Conservation (phyloP, 2,888 invertebrate genomes). For the Sphaeridia pumilis region DNA sequence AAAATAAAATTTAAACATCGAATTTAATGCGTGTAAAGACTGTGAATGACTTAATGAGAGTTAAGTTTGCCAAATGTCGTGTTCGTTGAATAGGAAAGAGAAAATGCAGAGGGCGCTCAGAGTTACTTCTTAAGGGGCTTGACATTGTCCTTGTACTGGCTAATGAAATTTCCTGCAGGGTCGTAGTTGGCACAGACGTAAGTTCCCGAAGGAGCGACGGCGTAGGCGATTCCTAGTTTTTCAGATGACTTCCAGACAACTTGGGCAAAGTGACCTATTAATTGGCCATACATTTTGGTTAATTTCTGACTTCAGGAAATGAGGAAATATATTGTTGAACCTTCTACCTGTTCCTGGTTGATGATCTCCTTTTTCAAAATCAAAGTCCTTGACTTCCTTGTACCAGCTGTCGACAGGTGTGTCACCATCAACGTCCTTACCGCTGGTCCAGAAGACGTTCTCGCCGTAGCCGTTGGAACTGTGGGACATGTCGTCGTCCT, state of each 20-base stretch:
- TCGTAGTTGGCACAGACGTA: constrained; percentile 75
- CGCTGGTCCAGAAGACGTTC: constrained; percentile 31
- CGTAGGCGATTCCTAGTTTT: constrained; percentile 64
- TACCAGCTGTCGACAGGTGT: constrained; percentile 49
- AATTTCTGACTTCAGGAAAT: neutral
- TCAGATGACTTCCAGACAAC: constrained; percentile 65
- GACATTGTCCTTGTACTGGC: constrained; percentile 26
- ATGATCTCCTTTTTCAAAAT: constrained; percentile 27
- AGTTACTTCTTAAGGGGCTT: constrained; percentile 12
- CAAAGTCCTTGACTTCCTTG: constrained; percentile 51
- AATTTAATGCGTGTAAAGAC: too few species aligned
- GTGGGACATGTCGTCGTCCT: constrained; percentile 29
- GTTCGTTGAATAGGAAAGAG: too few species aligned
- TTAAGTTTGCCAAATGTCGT: too few species aligned
- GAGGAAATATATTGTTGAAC: too few species aligned
- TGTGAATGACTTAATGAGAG: too few species aligned
- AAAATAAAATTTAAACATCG: too few species aligned
- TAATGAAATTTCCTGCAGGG: constrained; percentile 65
- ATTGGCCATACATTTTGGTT: neutral
- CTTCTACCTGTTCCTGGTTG: constrained; percentile 24
- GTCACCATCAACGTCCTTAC: constrained; percentile 20
- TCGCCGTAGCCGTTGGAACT: constrained; percentile 32
- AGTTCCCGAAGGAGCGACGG: constrained; percentile 58
- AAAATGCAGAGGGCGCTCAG: too few species aligned
- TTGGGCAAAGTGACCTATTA: constrained; percentile 77